Conservation (phyloP, 2,113 vertebrate genomes). For the Maccullochella peelii region DNA sequence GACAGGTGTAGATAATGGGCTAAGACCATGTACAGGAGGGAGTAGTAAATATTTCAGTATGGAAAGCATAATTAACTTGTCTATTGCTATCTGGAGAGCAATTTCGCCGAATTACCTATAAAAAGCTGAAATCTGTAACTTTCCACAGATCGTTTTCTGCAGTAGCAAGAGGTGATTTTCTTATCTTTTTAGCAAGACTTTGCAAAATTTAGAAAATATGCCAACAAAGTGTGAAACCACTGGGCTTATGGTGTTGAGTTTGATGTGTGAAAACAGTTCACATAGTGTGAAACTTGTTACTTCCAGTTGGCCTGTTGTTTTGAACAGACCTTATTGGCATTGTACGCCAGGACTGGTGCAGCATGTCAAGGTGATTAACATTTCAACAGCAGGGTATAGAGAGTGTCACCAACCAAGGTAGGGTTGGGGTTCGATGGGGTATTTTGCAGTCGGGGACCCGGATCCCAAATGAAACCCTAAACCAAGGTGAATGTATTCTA, state of each 20-base stretch:
- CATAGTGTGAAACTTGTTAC: constrained; percentile 21
- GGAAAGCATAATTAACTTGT: constrained; percentile 34
- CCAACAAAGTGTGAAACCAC: not conserved
- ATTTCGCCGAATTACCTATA: not conserved
- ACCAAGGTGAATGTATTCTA: not conserved
- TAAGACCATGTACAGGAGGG: constrained; percentile 1
- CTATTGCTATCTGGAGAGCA: not conserved
- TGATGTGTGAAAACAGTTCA: not conserved
- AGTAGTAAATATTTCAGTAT: constrained; percentile 15
- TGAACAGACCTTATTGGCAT: constrained; percentile 25
- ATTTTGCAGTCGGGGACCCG: no score
- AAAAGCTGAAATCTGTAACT: not conserved
- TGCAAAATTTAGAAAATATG: constrained; percentile 16
- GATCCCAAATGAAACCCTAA: not conserved
- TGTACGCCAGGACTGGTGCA: not conserved
- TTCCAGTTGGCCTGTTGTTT: constrained; percentile 39
- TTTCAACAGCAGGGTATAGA: constrained; percentile 18
- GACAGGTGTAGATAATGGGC: constrained; percentile 46
- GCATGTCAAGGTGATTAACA: constrained; percentile 18
- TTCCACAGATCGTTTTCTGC: not conserved
- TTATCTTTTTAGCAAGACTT: constrained; percentile 2
- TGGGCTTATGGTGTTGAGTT: not conserved
- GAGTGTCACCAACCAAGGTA: not conserved
- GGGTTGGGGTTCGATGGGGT: not conserved
- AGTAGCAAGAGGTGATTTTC: not conserved